These are phyloP conservation scores for Vimba vimba DNA, from an alignment of 2,113 vertebrate genomes.

Conservation along the genomic window DNA sequence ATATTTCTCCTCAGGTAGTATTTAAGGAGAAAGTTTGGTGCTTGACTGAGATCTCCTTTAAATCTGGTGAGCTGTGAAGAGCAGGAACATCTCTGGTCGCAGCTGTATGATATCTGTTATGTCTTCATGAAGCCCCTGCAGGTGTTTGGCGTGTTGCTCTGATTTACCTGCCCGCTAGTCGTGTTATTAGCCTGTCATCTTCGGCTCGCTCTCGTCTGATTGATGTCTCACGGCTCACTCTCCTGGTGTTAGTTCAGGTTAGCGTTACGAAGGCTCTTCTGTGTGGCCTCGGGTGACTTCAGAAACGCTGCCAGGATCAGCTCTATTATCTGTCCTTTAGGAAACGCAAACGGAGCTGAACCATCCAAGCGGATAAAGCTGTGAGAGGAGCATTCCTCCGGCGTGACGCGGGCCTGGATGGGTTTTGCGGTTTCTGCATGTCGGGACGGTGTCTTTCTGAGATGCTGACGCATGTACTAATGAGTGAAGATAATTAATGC, in stretches of 20 bases:
- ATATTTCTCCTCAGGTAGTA: neutral
- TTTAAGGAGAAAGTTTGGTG: neutral
- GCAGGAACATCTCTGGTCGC: neutral
- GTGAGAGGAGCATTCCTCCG: constrained; percentile 21
- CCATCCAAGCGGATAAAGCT: constrained; percentile 34
- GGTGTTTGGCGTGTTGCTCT: neutral
- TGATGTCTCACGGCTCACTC: neutral
- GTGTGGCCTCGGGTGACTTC: constrained; percentile 78
- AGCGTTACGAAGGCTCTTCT: constrained; percentile 33
- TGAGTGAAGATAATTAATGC: neutral
- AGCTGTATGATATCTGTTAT: neutral
- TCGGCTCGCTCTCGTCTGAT: constrained; percentile 13
- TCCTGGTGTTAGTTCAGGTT: neutral
- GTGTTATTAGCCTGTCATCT: constrained; percentile 39
- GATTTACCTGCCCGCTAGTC: constrained; percentile 26
- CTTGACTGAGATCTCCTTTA: neutral
- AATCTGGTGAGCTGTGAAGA: neutral
- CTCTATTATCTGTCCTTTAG: constrained; percentile 54
- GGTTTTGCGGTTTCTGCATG: constrained; percentile 38
- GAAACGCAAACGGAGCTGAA: neutral
- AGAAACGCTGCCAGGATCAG: constrained; percentile 66
- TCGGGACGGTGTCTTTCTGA: constrained; percentile 11
- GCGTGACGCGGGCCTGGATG: neutral
- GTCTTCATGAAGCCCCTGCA: neutral
- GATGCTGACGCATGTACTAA: neutral